Evolutionary conservation across 2,797 vertebrate species (phyloP).

Genomic region (Urosaurus nigricauda): DNA sequence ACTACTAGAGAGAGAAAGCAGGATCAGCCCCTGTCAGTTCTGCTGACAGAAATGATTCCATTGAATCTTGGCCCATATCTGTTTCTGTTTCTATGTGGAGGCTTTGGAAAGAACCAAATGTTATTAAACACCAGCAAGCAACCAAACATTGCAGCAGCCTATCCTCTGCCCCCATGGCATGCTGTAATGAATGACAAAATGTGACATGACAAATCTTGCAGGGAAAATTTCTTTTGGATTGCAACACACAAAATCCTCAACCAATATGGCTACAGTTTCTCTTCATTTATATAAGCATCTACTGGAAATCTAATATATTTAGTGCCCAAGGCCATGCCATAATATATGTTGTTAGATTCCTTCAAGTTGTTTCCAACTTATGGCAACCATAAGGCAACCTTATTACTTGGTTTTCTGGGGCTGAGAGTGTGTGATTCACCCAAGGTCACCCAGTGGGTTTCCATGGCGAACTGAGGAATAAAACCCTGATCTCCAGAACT

Average conservation of each 20-base stretch:
- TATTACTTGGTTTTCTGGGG: too few species aligned
- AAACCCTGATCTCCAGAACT: too few species aligned
- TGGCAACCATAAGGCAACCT: too few species aligned
- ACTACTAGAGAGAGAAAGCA: neutral
- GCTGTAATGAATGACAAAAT: neutral
- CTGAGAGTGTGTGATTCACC: too few species aligned
- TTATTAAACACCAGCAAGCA: neutral
- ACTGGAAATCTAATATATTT: neutral
- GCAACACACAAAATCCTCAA: too few species aligned
- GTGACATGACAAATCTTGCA: neutral
- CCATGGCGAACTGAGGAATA: too few species aligned
- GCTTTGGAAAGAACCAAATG: neutral
- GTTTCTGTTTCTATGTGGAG: neutral
- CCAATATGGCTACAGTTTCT: too few species aligned
- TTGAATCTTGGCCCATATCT: neutral
- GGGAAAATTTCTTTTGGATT: too few species aligned
- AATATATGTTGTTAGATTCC: too few species aligned
- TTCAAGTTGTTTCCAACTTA: too few species aligned
- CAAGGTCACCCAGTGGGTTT: too few species aligned
- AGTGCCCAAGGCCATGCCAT: too few species aligned
- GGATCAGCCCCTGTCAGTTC: neutral
- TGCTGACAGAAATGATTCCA: neutral
- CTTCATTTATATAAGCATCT: neutral
- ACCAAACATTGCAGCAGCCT: neutral
- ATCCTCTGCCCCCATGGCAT: neutral